A percentile compares a stretch with the other conserved stretches of the same genome.
phyloP scores from a whole-genome alignment of 2,888 invertebrate species.

The Kuschelorhynchus macadamiae region DNA sequence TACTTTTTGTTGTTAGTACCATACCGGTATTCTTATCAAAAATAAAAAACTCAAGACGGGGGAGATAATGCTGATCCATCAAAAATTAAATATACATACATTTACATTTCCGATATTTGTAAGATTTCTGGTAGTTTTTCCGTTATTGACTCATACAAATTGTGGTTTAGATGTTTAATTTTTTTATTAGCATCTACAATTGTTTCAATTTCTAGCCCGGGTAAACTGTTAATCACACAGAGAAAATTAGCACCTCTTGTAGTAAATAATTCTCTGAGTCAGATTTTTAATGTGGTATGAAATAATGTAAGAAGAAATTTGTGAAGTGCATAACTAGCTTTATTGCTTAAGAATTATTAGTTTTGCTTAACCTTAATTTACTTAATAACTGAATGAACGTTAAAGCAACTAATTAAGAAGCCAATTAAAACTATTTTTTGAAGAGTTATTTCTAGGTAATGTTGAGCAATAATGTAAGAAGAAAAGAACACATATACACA shows the following conservation, averaged over 20 bases:
- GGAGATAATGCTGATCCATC: slow-evolving; percentile 27
- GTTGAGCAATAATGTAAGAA: no score
- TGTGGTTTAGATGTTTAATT: not conserved
- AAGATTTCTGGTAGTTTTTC: not conserved
- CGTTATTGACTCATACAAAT: not conserved
- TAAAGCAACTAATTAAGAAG: no score
- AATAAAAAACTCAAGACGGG: slow-evolving; percentile 14
- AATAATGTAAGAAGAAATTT: no score
- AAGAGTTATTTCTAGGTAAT: no score
- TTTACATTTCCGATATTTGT: not conserved
- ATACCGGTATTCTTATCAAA: slow-evolving; percentile 28
- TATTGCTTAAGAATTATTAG: no score
- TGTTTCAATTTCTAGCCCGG: slow-evolving; percentile 12
- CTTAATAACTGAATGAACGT: no score
- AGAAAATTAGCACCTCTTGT: slow-evolving; percentile 13
- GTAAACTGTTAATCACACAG: slow-evolving; percentile 11
- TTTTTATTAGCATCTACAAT: slow-evolving; percentile 1
- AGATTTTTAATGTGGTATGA: no score
- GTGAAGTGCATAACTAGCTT: not conserved
- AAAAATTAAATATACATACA: not conserved
- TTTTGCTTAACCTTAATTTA: no score
- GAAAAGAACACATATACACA: no score
- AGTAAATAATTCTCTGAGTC: not conserved
- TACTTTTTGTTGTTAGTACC: slow-evolving; percentile 16
- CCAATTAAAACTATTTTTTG: no score